phyloP scores from a whole-genome alignment of 1,140 invertebrate species.

The Gonatopus flavifemur region DNA sequence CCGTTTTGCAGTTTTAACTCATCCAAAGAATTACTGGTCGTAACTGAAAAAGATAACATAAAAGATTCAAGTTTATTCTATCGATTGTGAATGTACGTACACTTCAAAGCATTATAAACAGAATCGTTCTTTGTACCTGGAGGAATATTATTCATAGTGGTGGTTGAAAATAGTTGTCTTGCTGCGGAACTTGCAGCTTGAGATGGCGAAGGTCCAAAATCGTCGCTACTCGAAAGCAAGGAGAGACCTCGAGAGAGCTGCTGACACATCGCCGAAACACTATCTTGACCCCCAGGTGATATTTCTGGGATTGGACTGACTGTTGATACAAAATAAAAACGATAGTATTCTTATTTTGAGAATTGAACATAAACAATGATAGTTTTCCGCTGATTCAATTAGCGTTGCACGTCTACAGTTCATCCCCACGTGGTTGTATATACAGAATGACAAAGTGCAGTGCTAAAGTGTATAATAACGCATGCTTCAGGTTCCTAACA shows the following conservation, averaged over 20 bases:
- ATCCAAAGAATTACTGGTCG: conserved; percentile 47
- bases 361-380: no score
- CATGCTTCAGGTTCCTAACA: no score
- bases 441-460: no score
- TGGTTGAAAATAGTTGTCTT: conserved; percentile 41
- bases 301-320: conserved; percentile 82
- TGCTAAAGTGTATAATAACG: no score
- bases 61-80: neutral
- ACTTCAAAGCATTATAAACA: neutral
- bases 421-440: no score
- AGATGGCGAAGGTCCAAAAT: conserved; percentile 60
- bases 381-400: neutral
- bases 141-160: conserved; percentile 31
- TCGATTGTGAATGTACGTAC: neutral
- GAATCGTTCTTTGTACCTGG: conserved; percentile 32
- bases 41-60: conserved; percentile 35
- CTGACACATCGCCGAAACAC: conserved; percentile 85
- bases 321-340: conserved; percentile 42
- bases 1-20: conserved; percentile 51
- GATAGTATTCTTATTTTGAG: no score
- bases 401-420: no score
- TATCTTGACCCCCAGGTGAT: conserved; percentile 71
- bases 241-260: conserved; percentile 82
- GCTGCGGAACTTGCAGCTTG: conserved; percentile 40
- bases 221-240: conserved; percentile 70